Base-by-base conservation (phyloP, 2,113 vertebrate genomes). In the Eidolon helvum region DNA sequence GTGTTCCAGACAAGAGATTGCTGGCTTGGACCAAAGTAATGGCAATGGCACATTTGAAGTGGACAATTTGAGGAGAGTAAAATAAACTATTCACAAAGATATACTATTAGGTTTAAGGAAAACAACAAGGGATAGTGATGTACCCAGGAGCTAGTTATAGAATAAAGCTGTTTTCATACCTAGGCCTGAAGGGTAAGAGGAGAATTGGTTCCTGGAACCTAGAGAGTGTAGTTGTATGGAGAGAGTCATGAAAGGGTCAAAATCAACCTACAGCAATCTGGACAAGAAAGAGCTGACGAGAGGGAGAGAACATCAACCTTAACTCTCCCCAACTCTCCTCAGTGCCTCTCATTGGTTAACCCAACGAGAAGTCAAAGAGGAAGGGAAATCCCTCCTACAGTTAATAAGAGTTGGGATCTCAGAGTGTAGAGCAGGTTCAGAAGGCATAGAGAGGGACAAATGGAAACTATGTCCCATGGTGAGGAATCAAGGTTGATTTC, bases 11-110 rank as follows among this genome's bases (percentile, higher is more conserved):
- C 43, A 48, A 79, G n/a, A 89, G 57, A 61, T 43, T 14, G 43
- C 8, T 40, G 30, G 10, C 85, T 43, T 80, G 40, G 21, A 77
- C 38, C 63, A 78, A 43, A 33, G 55, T 57, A 18, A 66, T 66
- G 38, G 28, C 53, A 53, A 43, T 11, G 30, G 30, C 40, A 82
- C 22, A 80, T 61, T 66, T 53, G 61, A 74, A 68, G 24, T 38
- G 16, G 57, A 71, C 66, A 84, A 68, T 48, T 72, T 66, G 48
- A 89, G 15, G 9, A 71, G 22, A 83, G 33, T 83, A 87, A 63
- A 75, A 93, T 77, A 86, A 74, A 35, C 53, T 35, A 43, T 66
- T 97, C 84, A 83, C 63, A 84, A 94, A 89, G 22, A 78, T 26
- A 59, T 14, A 33, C 11, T 24, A 24, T 28, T 79, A 69, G 7